Evolutionary conservation across 2,888 invertebrate genomes (phyloP).

Genomic region (Morinoia aosen): DNA sequence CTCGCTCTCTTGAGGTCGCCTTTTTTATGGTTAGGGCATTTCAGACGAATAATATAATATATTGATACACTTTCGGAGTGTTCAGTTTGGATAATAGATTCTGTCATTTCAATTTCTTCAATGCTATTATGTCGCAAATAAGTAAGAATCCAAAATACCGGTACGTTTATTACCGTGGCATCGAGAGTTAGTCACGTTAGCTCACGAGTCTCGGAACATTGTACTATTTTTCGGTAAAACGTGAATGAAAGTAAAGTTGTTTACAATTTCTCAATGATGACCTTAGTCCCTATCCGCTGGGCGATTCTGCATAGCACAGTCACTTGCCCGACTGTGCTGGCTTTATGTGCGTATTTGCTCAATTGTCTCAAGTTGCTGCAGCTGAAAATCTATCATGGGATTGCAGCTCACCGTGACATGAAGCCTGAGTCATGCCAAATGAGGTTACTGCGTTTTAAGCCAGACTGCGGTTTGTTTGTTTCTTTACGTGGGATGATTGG

Average conservation of each 20-base stretch:
- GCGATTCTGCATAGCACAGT: neutral
- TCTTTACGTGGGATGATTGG: too few species aligned
- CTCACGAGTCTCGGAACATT: neutral
- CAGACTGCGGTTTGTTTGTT: too few species aligned
- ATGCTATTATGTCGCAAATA: neutral
- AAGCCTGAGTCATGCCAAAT: too few species aligned
- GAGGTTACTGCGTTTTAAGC: too few species aligned
- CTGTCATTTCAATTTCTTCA: neutral
- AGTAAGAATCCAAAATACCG: neutral
- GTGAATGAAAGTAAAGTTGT: neutral
- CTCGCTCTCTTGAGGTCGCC: too few species aligned
- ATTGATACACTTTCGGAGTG: neutral
- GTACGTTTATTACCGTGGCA: neutral
- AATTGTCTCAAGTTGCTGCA: too few species aligned
- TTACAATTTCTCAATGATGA: neutral
- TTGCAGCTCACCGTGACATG: too few species aligned
- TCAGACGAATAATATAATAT: too few species aligned
- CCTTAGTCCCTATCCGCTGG: neutral
- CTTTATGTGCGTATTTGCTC: too few species aligned
- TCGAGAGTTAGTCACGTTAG: neutral
- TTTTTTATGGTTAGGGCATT: too few species aligned
- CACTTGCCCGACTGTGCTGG: neutral
- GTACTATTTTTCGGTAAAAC: neutral
- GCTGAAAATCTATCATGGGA: too few species aligned
- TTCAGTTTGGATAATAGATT: neutral